A percentile compares a stretch with the other conserved stretches of the same genome.
Evolutionary conservation across 2,888 invertebrate genomes (phyloP).

Genomic region (Drosophila merina): DNA sequence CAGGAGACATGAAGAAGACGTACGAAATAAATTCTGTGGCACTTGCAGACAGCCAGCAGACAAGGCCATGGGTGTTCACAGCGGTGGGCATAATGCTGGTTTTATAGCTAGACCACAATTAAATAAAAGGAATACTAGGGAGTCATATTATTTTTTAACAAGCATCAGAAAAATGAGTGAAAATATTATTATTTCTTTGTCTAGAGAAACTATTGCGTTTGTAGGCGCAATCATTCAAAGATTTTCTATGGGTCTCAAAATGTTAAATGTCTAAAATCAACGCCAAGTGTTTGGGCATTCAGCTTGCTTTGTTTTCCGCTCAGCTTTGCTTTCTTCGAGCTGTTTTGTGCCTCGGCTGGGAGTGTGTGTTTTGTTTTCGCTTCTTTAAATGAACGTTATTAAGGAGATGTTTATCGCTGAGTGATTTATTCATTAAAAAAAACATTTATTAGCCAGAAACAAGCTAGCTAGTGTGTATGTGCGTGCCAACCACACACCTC

Average conservation of each 20-base stretch:
- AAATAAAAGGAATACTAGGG: constrained; percentile 5
- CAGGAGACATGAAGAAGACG: constrained; percentile 71
- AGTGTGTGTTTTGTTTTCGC: constrained; percentile 73
- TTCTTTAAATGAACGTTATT: constrained; percentile 83
- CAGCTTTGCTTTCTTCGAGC: constrained; percentile 54
- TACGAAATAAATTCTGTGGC: constrained; percentile 76
- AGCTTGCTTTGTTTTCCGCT: constrained; percentile 24
- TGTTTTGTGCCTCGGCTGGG: constrained; percentile 17
- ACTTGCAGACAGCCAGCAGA: constrained; percentile 67
- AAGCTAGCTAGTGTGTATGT: constrained; percentile 44
- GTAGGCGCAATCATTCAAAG: constrained; percentile 64
- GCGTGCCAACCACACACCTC: constrained; percentile 54
- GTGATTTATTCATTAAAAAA: constrained; percentile 84
- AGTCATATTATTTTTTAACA: neutral
- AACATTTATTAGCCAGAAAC: constrained; percentile 83
- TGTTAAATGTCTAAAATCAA: constrained; percentile 60
- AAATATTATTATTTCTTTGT: too few species aligned
- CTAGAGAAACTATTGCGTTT: constrained; percentile 62
- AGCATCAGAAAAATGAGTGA: too few species aligned
- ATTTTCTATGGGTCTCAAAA: constrained; percentile 36
- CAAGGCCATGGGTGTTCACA: constrained; percentile 35
- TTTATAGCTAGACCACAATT: neutral
- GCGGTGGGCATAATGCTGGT: constrained; percentile 29
- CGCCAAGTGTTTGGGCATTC: constrained; percentile 48
- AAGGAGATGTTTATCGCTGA: constrained; percentile 83